A percentile compares a stretch with the other conserved stretches of the same genome.
Evolutionary conservation across 2,113 vertebrate genomes (phyloP).

Genomic region (Brachirus orientalis): DNA sequence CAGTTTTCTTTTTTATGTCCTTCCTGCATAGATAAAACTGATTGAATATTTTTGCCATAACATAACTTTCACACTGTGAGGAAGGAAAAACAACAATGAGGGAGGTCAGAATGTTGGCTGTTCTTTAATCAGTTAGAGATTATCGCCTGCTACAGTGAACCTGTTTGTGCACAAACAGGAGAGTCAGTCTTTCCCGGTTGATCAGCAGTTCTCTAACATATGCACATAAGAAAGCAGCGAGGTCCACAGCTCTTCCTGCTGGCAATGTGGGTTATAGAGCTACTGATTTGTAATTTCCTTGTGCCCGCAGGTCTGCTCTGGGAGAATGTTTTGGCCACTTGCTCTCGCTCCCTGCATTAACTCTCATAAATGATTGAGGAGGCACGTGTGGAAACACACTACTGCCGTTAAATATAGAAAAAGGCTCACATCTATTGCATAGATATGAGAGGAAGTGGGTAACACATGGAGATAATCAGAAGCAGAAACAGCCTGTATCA

Average conservation of each 20-base stretch:
- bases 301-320: conserved; percentile 26
- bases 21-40: background rate
- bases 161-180: conserved; percentile 22
- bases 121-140: conserved; percentile 38
- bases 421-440: background rate
- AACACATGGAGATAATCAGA: background rate
- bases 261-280: conserved; percentile 23
- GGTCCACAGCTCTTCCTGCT: conserved; percentile 18
- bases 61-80: background rate
- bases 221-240: conserved; percentile 3
- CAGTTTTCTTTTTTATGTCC: background rate
- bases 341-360: conserved; percentile 54
- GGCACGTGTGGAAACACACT: conserved; percentile 31
- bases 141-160: conserved; percentile 6
- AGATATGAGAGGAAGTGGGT: background rate
- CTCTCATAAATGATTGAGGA: conserved; percentile 66
- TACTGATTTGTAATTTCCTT: conserved; percentile 65
- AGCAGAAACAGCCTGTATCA: too few species aligned
- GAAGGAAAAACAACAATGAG: background rate
- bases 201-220: conserved; percentile 25
- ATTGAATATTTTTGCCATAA: conserved; percentile 9
- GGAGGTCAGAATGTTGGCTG: conserved; percentile 29
- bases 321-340: conserved; percentile 38
- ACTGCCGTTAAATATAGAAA: conserved; percentile 45
- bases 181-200: conserved; percentile 5